Evolutionary conservation across 2,113 vertebrate species (phyloP), one percentile per base, ranked within the genome.

Genomic region (Salvelinus namaycush): DNA sequence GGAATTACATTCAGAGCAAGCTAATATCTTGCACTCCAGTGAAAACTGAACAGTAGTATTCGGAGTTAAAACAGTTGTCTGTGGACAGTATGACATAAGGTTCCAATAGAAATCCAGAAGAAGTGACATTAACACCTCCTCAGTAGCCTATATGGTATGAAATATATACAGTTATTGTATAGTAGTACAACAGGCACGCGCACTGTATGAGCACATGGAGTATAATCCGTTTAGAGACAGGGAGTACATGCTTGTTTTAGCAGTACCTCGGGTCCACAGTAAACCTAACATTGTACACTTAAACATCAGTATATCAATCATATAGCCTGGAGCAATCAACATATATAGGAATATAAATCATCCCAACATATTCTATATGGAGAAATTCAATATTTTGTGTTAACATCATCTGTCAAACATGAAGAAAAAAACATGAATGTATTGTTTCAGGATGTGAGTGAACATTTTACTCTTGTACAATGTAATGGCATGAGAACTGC

Each of bases 201-300:
- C 79, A 87, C 76, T 70, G 75, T 77, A 82, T 88, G 83, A 72
- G 80, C 81, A 88, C 80, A 64, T 81, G 84, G 78, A 85, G 76
- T 77, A 89, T 69, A 84, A 84, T 86, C 83, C 76, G 76, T 68
- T 76, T 85, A 75, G 77, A 76, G 86, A 86, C 71, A 29, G 70
- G 72, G 80, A 83, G 73, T 86, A 92, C 90, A 92, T 92, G 91
- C 92, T 31, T 85, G 76, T 87, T 80, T 85, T 87, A 86, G 79
- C 29, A 81, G 83, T 81, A 88, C 73, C 68, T 79, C 72, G 79
- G 79, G 79, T 80, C 81, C 88, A 91, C 87, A 86, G 84, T 86
- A 86, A 86, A 88, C 83, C 59, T 83, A 85, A 91, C 86, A 79
- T 78, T 90, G 87, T 86, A 91, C 88, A 90, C 83, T 84, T 87